Evolutionary conservation across 2,797 vertebrate genomes (phyloP).

Genomic region (Chromobotia macracanthus): DNA sequence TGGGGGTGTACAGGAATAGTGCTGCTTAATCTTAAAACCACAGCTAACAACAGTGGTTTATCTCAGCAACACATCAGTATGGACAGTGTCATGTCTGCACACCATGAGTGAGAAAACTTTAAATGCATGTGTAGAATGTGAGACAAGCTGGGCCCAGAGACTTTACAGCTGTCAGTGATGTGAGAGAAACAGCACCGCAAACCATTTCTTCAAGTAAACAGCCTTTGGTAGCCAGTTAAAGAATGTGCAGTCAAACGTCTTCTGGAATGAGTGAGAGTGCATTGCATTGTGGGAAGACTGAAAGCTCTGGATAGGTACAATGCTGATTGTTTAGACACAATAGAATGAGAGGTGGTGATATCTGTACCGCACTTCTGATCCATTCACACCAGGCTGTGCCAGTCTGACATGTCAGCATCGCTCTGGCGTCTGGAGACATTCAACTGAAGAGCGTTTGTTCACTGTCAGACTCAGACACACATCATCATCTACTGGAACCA

Average conservation of each 20-base stretch:
- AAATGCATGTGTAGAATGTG: background rate
- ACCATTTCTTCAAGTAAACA: background rate
- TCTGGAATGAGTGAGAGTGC: conserved; percentile 21
- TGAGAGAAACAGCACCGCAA: conserved; percentile 6
- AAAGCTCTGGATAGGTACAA: conserved; percentile 55
- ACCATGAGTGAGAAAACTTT: background rate
- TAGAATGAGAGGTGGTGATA: conserved; percentile 59
- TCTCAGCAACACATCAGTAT: background rate
- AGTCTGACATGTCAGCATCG: conserved; percentile 46
- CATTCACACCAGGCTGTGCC: conserved; percentile 55
- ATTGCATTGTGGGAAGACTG: conserved; percentile 10
- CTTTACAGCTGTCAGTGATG: background rate
- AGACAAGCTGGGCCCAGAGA: background rate
- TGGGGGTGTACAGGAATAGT: no score
- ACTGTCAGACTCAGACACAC: background rate
- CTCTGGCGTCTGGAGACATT: conserved; percentile 9
- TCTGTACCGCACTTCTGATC: conserved; percentile 56
- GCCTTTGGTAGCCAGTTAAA: conserved; percentile 34
- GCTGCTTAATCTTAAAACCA: background rate
- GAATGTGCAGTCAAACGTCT: conserved; percentile 27
- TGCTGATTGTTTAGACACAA: conserved; percentile 67
- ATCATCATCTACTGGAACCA: background rate
- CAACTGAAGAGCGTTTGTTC: background rate
- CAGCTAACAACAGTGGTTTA: background rate
- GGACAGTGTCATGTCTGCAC: background rate